Evolutionary conservation across 2,888 invertebrate genomes (phyloP), one percentile per base, ranked within the genome.

Genomic region (Cacoxenus indagator): DNA sequence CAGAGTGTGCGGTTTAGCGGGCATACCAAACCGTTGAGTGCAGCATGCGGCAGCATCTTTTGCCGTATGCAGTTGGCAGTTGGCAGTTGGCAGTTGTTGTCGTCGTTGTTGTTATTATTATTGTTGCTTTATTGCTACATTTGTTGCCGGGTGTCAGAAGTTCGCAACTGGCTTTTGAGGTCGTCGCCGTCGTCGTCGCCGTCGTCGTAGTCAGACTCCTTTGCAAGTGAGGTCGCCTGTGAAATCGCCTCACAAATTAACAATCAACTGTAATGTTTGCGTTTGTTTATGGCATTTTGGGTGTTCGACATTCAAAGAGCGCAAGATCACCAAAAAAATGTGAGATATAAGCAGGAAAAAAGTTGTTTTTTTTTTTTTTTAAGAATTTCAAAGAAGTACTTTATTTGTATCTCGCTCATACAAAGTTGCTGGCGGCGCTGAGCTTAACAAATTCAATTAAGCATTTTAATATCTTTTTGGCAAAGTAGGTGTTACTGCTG

Each of bases 231-330:
- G n/a, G n/a, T n/a, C n/a, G n/a, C n/a, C n/a, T n/a, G n/a, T 79
- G 76, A 83, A 84, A 83, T 83, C 84, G 84, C 78, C 79, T 84
- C 84, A 84, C 84, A 85, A 84, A 85, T 84, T 85, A 85, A 84
- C 85, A 84, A 84, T 84, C 84, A 78, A 79, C 75, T 73, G 81
- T 80, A 83, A 84, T 76, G 77, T 76, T 82, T 76, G 81, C 82
- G 78, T 83, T 85, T 82, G 84, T 85, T 78, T 85, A 82, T 83
- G 81, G 75, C 75, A 70, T 64, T 68, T 65, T 26, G 57, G 57
- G 61, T 62, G 61, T 62, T 62, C 61, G 45, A 17, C 37, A 61
- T 65, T 51, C 31, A 27, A 26, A 26, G 26, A 48, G n/a, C 24
- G 54, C 17, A 62, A 62, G 24, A 29, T n/a, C 11, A 14, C 3